Percentiles rank a stretch among this genome's conserved stretches.
phyloP scores from a whole-genome alignment of 2,888 invertebrate species.

The Azorinus chamasolen region DNA sequence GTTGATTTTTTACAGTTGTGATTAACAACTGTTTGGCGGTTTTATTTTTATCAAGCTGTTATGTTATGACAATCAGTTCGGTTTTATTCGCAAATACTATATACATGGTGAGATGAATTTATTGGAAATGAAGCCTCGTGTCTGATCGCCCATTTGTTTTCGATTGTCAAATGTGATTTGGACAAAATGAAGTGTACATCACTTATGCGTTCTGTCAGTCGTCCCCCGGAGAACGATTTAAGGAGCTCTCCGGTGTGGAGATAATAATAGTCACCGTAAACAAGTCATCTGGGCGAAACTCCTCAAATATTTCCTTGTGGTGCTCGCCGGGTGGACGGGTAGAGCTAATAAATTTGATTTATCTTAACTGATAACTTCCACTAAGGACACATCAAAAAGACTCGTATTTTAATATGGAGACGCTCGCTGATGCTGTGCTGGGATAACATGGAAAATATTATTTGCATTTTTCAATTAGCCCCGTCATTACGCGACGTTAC shows the following conservation, averaged over 20 bases:
- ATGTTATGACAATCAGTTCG: not conserved
- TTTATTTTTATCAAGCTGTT: slow-evolving; percentile 1
- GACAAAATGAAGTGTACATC: slow-evolving; percentile 52
- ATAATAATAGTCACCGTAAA: slow-evolving; percentile 33
- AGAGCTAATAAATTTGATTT: slow-evolving; percentile 57
- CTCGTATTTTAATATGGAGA: slow-evolving; percentile 45
- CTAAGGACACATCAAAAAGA: slow-evolving; percentile 49
- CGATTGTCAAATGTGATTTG: slow-evolving; percentile 65
- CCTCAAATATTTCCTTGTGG: not conserved
- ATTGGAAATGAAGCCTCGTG: slow-evolving; percentile 54
- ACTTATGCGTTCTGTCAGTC: slow-evolving; percentile 58
- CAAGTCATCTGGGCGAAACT: slow-evolving; percentile 21
- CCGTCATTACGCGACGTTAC: slow-evolving; percentile 7
- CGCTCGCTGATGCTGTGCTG: not conserved
- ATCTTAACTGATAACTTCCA: slow-evolving; percentile 52
- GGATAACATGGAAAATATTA: slow-evolving; percentile 32
- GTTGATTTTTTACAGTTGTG: slow-evolving; percentile 1
- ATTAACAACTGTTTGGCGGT: slow-evolving; percentile 7
- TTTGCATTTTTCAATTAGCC: slow-evolving; percentile 48
- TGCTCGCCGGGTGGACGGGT: slow-evolving; percentile 40
- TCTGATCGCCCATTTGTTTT: slow-evolving; percentile 57
- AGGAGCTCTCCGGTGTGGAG: slow-evolving; percentile 41
- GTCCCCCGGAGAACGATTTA: slow-evolving; percentile 46
- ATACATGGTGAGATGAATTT: slow-evolving; percentile 46
- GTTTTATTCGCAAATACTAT: slow-evolving; percentile 21